These are phyloP conservation scores for Leptodactylus fuscus DNA, from an alignment of 2,113 vertebrate species.

Conservation along the genomic window DNA sequence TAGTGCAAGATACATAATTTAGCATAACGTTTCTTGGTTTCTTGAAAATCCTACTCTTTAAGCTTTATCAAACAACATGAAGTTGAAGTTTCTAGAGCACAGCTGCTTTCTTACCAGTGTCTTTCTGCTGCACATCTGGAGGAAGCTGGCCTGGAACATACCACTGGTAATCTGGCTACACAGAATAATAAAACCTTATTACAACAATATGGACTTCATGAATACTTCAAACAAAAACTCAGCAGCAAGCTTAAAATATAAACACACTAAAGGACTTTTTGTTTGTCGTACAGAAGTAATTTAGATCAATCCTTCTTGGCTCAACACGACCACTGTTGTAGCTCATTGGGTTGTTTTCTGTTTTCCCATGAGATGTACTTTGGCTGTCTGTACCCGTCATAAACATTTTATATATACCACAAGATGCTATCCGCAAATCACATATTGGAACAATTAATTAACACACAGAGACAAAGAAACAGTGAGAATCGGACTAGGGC, in stretches of 20 bases:
- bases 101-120: slow-evolving; percentile 76
- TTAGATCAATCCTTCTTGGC: slow-evolving; percentile 52
- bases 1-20: background rate
- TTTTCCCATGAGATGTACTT: slow-evolving; percentile 60
- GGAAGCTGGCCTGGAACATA: slow-evolving; percentile 75
- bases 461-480: slow-evolving; percentile 50
- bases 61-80: slow-evolving; percentile 63
- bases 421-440: slow-evolving; percentile 64
- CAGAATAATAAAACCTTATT: slow-evolving; percentile 75
- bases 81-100: slow-evolving; percentile 64
- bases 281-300: slow-evolving; percentile 62
- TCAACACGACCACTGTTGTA: slow-evolving; percentile 52
- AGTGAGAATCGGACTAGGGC: background rate
- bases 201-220: slow-evolving; percentile 71
- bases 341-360: slow-evolving; percentile 56
- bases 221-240: slow-evolving; percentile 71
- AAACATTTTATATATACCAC: slow-evolving; percentile 63
- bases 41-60: background rate
- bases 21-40: background rate
- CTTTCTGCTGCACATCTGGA: slow-evolving; percentile 75
- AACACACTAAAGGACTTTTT: slow-evolving; percentile 65
- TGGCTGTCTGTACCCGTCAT: slow-evolving; percentile 56
- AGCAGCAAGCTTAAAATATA: slow-evolving; percentile 66
- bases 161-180: slow-evolving; percentile 76
- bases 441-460: slow-evolving; percentile 61